These are phyloP conservation scores for Leptinotarsa undecemlineata DNA, from an alignment of 1,140 invertebrate species.

Conservation along the genomic window DNA sequence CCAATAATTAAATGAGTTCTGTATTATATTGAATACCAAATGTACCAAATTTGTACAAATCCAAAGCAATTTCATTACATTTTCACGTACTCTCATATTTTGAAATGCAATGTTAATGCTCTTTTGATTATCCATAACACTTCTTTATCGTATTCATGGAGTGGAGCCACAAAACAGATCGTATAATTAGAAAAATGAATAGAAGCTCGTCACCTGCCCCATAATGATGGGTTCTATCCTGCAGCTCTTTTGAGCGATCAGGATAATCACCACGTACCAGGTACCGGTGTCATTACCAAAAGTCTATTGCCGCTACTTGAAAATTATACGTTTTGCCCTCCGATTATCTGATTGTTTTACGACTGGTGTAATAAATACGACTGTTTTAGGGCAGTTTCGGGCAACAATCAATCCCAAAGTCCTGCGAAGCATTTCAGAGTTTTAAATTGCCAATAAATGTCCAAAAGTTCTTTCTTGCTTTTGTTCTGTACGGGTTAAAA, in stretches of 20 bases:
- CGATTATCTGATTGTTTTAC: slow-evolving; percentile 24
- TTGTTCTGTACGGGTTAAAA: too few relatives aligned
- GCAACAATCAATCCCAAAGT: background rate
- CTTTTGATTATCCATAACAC: slow-evolving; percentile 33
- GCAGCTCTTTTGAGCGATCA: slow-evolving; percentile 32
- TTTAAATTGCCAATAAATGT: too few relatives aligned
- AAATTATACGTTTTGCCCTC: slow-evolving; percentile 32
- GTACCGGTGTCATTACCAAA: slow-evolving; percentile 32
- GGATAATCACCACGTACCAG: slow-evolving; percentile 31
- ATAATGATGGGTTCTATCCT: slow-evolving; percentile 38
- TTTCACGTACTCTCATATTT: too few relatives aligned
- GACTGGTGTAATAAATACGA: slow-evolving; percentile 23
- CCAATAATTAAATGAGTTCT: too few relatives aligned
- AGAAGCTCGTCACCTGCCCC: slow-evolving; percentile 35
- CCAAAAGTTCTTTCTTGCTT: too few relatives aligned
- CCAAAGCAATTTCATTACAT: too few relatives aligned
- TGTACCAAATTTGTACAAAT: too few relatives aligned
- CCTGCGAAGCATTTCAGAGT: too few relatives aligned
- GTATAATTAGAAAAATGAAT: slow-evolving; percentile 38
- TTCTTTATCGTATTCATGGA: slow-evolving; percentile 34
- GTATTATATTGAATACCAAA: too few relatives aligned
- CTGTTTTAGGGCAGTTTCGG: slow-evolving; percentile 14
- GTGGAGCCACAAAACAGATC: slow-evolving; percentile 27
- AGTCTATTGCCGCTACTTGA: slow-evolving; percentile 32
- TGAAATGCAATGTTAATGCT: slow-evolving; percentile 25